These are phyloP conservation scores for Centropus bengalensis DNA, from an alignment of 2,113 vertebrate genomes.

Conservation along the genomic window DNA sequence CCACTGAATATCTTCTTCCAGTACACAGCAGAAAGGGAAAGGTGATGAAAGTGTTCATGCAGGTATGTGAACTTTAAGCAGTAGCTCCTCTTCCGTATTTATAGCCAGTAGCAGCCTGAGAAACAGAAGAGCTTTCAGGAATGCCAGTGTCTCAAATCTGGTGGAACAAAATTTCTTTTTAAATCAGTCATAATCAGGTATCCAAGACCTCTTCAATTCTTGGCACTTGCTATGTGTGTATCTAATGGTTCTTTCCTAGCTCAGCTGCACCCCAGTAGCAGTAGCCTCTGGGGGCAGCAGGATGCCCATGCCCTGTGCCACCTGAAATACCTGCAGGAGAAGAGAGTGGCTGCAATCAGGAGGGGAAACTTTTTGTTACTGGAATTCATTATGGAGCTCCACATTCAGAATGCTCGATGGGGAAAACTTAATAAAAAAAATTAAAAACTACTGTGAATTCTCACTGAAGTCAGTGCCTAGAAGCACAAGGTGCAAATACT, in stretches of 20 bases:
- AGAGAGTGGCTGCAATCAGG: fast-evolving
- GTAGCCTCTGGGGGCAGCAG: neutral
- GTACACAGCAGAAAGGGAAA: neutral
- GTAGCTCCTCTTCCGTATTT: neutral
- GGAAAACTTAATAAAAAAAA: neutral
- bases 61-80: neutral
- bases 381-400: neutral
- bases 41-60: neutral
- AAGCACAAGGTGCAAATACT: neutral
- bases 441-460: neutral
- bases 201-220: neutral
- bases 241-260: neutral
- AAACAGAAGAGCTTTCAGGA: neutral
- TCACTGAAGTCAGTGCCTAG: neutral
- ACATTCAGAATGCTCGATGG: fast-evolving
- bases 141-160: neutral
- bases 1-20: neutral
- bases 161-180: neutral
- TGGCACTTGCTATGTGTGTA: neutral
- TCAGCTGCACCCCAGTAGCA: neutral
- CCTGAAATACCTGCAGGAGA: neutral
- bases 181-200: neutral
- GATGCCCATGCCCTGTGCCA: neutral
- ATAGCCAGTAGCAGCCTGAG: neutral
- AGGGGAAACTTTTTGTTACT: neutral